phyloP scores from a whole-genome alignment of 2,888 invertebrate species.

The Diplolepis rosae region DNA sequence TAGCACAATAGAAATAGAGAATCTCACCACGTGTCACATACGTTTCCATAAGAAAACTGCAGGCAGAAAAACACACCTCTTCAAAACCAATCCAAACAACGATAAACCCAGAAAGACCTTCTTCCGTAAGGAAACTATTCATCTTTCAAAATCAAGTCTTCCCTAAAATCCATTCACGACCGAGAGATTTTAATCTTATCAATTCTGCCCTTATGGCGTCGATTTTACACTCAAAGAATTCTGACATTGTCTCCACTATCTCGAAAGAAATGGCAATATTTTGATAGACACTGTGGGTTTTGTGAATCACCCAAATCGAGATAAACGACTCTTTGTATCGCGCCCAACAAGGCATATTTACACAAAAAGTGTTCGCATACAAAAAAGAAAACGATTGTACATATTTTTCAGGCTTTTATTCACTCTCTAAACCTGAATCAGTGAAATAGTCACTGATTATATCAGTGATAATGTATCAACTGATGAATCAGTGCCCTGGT shows the following conservation, averaged over 20 bases:
- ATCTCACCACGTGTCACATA: conserved; percentile 14
- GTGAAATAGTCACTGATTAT: no score
- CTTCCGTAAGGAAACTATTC: not conserved
- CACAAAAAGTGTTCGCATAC: conserved; percentile 30
- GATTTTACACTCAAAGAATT: conserved; percentile 46
- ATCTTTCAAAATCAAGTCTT: not conserved
- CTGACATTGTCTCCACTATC: no score
- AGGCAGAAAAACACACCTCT: conserved; percentile 4
- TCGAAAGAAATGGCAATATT: conserved; percentile 49
- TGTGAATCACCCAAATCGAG: conserved; percentile 52
- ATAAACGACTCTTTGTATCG: conserved; percentile 54
- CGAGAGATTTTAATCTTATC: conserved; percentile 33
- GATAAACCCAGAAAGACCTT: conserved; percentile 6
- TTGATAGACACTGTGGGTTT: conserved; percentile 52
- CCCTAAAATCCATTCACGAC: not conserved
- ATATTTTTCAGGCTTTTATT: not conserved
- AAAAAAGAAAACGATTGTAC: conserved; percentile 1
- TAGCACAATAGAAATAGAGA: not conserved
- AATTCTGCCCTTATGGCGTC: conserved; percentile 50
- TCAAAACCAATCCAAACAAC: conserved; percentile 1
- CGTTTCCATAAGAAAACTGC: conserved; percentile 13
- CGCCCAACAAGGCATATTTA: conserved; percentile 52
- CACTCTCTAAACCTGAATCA: no score
- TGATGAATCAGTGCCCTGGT: no score
- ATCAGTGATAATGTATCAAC: no score